These are phyloP conservation scores for Chrysogorgia sp. DNA, from an alignment of 92 coral and sea anemone species.

Conservation along the genomic window DNA sequence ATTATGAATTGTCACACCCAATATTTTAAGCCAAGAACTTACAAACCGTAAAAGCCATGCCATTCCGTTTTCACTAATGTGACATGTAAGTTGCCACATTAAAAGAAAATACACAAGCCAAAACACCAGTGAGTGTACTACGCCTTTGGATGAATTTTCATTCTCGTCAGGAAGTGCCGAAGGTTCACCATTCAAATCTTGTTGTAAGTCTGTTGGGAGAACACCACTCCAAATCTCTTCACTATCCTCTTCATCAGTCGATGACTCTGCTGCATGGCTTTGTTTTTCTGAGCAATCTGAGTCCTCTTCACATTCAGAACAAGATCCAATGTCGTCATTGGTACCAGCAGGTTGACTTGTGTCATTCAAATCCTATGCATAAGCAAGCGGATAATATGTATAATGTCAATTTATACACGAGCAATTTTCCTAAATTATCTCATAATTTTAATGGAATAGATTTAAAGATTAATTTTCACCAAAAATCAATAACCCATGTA, in stretches of 20 bases:
- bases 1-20: slow-evolving; percentile 53
- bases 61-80: slow-evolving; percentile 67
- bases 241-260: slow-evolving; percentile 35
- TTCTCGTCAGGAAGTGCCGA: neutral
- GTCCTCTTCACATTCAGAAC: neutral
- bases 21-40: slow-evolving; percentile 51
- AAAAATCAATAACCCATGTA: no score
- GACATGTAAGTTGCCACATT: slow-evolving; percentile 60
- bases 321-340: neutral
- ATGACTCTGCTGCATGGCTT: neutral
- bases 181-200: slow-evolving; percentile 21
- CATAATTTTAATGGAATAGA: no score
- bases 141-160: slow-evolving; percentile 28
- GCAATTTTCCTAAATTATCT: no score
- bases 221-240: no score
- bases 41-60: no score
- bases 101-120: no score
- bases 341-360: neutral
- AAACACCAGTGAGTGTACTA: slow-evolving; percentile 56
- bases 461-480: no score
- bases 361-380: neutral
- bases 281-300: slow-evolving; percentile 11
- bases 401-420: no score
- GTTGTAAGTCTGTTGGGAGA: slow-evolving; percentile 13
- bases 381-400: no score